Evolutionary conservation across 2,797 vertebrate species (phyloP).

Genomic region (Austrolebias charrua): DNA sequence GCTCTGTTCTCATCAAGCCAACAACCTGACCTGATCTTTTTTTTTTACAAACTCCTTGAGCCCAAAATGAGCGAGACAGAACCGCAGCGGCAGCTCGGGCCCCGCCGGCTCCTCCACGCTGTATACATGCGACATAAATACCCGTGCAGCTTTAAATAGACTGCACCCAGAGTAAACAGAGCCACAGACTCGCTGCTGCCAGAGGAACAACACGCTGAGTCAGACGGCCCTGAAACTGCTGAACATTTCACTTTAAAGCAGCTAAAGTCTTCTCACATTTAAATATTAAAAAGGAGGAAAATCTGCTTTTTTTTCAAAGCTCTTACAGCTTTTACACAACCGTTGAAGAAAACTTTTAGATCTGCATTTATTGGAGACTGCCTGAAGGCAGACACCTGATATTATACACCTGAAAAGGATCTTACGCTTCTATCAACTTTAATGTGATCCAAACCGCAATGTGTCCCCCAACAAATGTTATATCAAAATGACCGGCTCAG

Average conservation of each 20-base stretch:
- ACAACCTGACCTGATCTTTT: slow-evolving; percentile 2
- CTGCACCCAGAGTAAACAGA: slow-evolving; percentile 50
- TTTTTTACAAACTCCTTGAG: slow-evolving; percentile 23
- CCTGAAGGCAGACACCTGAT: no score
- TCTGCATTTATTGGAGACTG: no score
- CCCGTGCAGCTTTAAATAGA: slow-evolving; percentile 55
- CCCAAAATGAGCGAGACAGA: slow-evolving; percentile 33
- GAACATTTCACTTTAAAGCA: slow-evolving; percentile 9
- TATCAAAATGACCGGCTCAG: no score
- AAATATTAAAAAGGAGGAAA: neutral
- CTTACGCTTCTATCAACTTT: no score
- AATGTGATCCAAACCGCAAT: no score
- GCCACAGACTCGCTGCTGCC: slow-evolving; percentile 33
- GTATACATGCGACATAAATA: slow-evolving; percentile 63
- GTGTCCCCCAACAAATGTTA: no score
- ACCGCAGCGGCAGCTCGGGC: slow-evolving; percentile 40
- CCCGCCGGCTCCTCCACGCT: slow-evolving; percentile 50
- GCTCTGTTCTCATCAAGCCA: slow-evolving; percentile 7
- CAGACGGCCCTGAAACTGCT: slow-evolving; percentile 31
- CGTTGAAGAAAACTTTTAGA: neutral
- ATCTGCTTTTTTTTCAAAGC: neutral
- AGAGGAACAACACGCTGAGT: slow-evolving; percentile 34
- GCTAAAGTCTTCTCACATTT: neutral
- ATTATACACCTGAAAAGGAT: no score
- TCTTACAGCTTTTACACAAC: neutral